Base-by-base conservation (phyloP, 1,140 invertebrate species). In the Bombus waltoni region DNA sequence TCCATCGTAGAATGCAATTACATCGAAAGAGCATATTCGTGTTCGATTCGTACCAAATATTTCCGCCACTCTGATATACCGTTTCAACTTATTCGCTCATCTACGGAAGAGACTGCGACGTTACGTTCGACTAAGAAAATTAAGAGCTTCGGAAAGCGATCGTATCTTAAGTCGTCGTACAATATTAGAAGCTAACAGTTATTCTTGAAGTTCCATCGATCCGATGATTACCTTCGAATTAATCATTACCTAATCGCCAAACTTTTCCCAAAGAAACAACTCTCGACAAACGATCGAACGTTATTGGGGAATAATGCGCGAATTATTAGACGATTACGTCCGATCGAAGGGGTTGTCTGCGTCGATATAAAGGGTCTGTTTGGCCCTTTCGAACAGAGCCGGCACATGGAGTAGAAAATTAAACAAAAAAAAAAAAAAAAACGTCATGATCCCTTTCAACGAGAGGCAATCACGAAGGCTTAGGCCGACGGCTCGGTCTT, bases 351-450 rank as follows among this genome's bases (percentile, higher is more conserved):
- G 18, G n/a, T 13, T 18, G 44, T 70, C n/a, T 59, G 42, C 18
- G 35, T 57, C 32, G 71, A 57, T 75, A 10, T 22, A 25, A 73
- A 11, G 15, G 53, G 32, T 18, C 62, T 66, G 47, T 25, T n/a
- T 28, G 47, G 47, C 28, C 68, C 47, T 80, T 68, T 80, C 59
- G 74, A 74, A 66, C 74, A 57, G 68, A 44, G 22, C 57, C 53
- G 35, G 40, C 53, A 78, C 59, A 66, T 77, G 75, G 81, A 79
- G 85, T 59, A 79, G 85, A 86, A 92, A 92, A 91, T 91, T 91
- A 92, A 92, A 92, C 85, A 91, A 92, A 91, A 92, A 92, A 87
- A 90, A 92, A 92, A 92, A 85, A 90, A 92, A 91, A 91, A 92
- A 89, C 80, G 87, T 88, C 90, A 85, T 83, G 85, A 88, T 87